These are phyloP conservation scores for Poecilia picta DNA, from an alignment of 2,797 vertebrate species.

Conservation along the genomic window DNA sequence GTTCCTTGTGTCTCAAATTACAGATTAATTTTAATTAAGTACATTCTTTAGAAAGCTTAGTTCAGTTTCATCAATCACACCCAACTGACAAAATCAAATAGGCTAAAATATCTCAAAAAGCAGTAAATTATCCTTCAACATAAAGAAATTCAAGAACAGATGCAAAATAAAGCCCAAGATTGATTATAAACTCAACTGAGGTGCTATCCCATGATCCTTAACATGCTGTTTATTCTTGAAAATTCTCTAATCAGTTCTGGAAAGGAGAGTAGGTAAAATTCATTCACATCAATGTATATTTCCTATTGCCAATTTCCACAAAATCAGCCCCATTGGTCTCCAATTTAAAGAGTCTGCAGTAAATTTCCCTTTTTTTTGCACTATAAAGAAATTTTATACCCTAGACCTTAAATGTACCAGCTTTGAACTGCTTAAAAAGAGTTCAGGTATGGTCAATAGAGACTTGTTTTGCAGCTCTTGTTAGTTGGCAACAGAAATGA, in stretches of 20 bases:
- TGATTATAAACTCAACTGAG: not conserved
- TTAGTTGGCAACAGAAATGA: not conserved
- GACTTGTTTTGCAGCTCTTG: constrained; percentile 4
- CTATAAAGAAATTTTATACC: not conserved
- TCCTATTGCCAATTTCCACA: not conserved
- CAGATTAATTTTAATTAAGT: not conserved
- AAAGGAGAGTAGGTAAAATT: not conserved
- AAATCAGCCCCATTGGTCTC: not conserved
- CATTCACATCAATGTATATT: not conserved
- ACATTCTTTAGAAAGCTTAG: not conserved
- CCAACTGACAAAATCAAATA: not conserved
- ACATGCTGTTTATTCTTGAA: not conserved
- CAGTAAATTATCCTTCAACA: not conserved
- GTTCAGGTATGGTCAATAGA: not conserved
- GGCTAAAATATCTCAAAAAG: not conserved
- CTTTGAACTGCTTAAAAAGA: not conserved
- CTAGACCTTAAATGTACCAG: not conserved
- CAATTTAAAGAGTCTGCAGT: not conserved
- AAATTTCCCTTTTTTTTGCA: not conserved
- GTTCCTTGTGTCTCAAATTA: not conserved
- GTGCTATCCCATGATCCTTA: not conserved
- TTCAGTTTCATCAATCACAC: not conserved
- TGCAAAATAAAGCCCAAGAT: not conserved
- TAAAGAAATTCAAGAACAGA: not conserved
- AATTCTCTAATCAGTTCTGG: not conserved